Percentiles rank a stretch among this genome's conserved stretches.
Conservation (phyloP, 2,113 vertebrate genomes). For the Gymnogyps californianus region DNA sequence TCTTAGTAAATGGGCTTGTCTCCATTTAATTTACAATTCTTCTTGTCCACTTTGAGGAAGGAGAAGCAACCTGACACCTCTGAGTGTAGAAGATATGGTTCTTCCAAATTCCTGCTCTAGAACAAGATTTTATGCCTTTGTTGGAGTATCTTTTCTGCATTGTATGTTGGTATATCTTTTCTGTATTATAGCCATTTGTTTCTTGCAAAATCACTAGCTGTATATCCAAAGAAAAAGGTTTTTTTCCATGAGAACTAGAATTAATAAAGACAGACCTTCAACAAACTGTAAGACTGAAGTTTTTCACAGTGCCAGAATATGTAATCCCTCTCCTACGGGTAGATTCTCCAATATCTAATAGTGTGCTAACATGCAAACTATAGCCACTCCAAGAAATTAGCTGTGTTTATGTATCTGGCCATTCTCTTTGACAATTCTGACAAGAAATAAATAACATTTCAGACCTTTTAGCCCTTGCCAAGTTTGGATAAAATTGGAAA, state of each 20-base stretch:
- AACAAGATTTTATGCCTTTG: fast-evolving
- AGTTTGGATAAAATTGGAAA: not conserved
- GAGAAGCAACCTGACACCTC: not conserved
- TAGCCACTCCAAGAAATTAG: not conserved
- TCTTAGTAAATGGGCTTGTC: not conserved
- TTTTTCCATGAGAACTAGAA: not conserved
- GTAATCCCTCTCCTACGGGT: not conserved
- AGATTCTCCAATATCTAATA: not conserved
- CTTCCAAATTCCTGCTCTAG: not conserved
- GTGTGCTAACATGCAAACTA: not conserved
- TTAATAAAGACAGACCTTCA: not conserved
- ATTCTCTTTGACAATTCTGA: not conserved
- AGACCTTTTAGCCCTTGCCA: not conserved
- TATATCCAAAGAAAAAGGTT: not conserved
- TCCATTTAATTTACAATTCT: not conserved
- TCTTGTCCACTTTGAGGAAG: not conserved
- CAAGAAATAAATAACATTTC: not conserved
- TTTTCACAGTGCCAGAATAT: not conserved
- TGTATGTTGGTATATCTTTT: not conserved
- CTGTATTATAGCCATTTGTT: not conserved
- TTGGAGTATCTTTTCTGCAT: not conserved
- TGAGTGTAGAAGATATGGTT: not conserved
- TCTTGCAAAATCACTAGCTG: not conserved
- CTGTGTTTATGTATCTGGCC: not conserved
- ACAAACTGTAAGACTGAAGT: not conserved